Evolutionary conservation across 2,113 vertebrate species (phyloP).

Genomic region (Neopipo cinnamomea): DNA sequence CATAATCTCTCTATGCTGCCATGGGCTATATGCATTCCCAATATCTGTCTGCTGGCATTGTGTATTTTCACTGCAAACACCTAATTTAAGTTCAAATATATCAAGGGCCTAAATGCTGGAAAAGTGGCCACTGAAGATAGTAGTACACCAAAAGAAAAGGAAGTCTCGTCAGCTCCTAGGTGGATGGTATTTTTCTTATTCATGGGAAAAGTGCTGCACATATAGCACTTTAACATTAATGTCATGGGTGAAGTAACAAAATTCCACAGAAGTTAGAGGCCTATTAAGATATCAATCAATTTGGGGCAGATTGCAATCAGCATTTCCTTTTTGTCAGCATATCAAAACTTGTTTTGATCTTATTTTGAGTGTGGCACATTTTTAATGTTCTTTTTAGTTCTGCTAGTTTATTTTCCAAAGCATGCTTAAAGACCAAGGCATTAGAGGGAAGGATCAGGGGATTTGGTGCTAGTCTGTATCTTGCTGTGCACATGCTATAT

Average conservation of each 20-base stretch:
- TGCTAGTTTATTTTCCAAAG: neutral
- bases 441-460: neutral
- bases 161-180: neutral
- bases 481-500: neutral
- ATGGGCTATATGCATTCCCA: neutral
- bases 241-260: neutral
- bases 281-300: neutral
- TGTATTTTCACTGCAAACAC: neutral
- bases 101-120: neutral
- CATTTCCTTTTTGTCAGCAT: neutral
- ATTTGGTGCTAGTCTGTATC: neutral
- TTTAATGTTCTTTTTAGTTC: neutral
- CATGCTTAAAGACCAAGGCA: neutral
- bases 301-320: neutral
- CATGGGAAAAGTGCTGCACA: neutral
- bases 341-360: slow-evolving; percentile 13
- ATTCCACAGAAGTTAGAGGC: neutral
- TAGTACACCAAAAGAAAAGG: neutral
- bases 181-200: neutral
- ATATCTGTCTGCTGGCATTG: neutral
- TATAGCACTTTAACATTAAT: neutral
- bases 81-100: neutral
- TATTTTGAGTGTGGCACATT: neutral
- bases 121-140: neutral
- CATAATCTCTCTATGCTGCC: rapidly evolving